Conservation (phyloP, 2,797 vertebrate species). For the Austrolebias charrua region DNA sequence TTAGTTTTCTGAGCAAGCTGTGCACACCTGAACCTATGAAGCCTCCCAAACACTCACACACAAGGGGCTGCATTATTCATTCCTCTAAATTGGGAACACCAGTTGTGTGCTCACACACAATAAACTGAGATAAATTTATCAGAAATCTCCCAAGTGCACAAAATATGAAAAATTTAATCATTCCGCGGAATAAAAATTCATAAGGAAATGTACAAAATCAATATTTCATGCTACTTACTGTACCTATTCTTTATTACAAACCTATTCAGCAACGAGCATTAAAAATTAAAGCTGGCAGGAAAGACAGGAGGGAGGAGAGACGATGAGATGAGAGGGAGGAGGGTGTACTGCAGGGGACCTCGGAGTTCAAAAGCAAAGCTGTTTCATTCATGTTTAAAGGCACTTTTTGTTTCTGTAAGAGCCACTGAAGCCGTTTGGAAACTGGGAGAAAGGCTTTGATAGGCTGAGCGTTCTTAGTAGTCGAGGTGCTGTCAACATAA, state of each 20-base stretch:
- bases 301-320: constrained; percentile 59
- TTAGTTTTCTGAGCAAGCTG: constrained; percentile 36
- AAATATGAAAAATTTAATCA: constrained; percentile 96
- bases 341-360: constrained; percentile 68
- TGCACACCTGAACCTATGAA: constrained; percentile 45
- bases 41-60: constrained; percentile 20
- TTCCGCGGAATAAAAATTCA: constrained; percentile 94
- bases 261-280: constrained; percentile 92
- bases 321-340: constrained; percentile 33
- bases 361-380: constrained; percentile 90
- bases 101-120: constrained; percentile 76
- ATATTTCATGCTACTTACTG: constrained; percentile 98
- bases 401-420: constrained; percentile 80
- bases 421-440: constrained; percentile 79
- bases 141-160: constrained; percentile 86
- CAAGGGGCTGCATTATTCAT: constrained; percentile 75
- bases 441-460: constrained; percentile 78
- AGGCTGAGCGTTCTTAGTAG: constrained; percentile 76
- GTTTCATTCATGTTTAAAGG: constrained; percentile 89
- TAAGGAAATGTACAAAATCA: constrained; percentile 99
- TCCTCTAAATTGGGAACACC: constrained; percentile 72
- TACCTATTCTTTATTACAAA: constrained; percentile 97
- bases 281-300: constrained; percentile 89
- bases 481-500: constrained; percentile 82
- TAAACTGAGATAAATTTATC: constrained; percentile 76